Evolutionary conservation across 1,140 invertebrate species (phyloP).

Genomic region (Anagrus nilaparvatae): DNA sequence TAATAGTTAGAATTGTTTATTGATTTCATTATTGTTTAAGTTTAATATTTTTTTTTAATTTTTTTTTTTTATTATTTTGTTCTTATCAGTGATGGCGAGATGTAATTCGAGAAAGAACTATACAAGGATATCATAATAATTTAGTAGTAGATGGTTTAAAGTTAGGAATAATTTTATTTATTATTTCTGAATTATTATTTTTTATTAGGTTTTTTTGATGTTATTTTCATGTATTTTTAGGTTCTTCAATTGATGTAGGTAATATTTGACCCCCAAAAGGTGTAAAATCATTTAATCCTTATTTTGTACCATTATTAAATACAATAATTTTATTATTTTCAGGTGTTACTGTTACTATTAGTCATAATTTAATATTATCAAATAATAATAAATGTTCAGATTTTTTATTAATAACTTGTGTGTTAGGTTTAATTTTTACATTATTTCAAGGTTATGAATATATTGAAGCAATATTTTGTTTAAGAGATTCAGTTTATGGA

Average conservation of each 20-base stretch:
- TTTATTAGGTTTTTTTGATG: constrained; percentile 53
- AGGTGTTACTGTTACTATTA: constrained; percentile 47
- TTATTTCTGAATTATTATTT: constrained; percentile 53
- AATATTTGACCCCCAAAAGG: too few species aligned
- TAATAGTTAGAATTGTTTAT: constrained; percentile 9
- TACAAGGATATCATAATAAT: constrained; percentile 42
- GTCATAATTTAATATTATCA: too few species aligned
- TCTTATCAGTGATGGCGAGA: constrained; percentile 60
- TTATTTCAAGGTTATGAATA: constrained; percentile 42
- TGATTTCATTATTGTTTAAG: constrained; percentile 17
- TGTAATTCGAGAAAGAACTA: constrained; percentile 46
- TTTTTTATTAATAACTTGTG: constrained; percentile 42
- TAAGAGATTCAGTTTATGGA: constrained; percentile 52
- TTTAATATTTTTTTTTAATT: constrained; percentile 1
- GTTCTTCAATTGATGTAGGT: constrained; percentile 51
- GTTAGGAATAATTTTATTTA: constrained; percentile 53
- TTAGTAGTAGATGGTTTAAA: constrained; percentile 41
- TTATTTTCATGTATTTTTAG: constrained; percentile 53
- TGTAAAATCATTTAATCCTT: constrained; percentile 51
- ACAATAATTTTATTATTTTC: constrained; percentile 49
- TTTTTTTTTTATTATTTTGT: constrained; percentile 14
- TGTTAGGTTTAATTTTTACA: constrained; percentile 46
- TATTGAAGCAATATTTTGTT: constrained; percentile 41
- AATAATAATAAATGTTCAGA: constrained; percentile 31
- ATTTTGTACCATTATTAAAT: constrained; percentile 52